Base-by-base conservation (phyloP, 2,113 vertebrate species). In the Aythya baeri region DNA sequence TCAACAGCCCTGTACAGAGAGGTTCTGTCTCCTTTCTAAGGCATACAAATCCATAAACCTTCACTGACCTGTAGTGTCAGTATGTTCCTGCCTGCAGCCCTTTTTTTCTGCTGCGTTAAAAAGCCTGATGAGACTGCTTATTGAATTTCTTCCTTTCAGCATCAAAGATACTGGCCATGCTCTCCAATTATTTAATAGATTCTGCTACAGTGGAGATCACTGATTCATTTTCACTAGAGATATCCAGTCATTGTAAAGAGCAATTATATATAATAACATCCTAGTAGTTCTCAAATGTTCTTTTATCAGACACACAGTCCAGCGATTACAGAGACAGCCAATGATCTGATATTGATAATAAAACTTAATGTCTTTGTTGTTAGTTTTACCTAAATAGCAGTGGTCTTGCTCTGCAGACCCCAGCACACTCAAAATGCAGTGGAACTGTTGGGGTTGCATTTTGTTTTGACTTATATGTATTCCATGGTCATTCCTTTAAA, bases 141-240 rank as follows among this genome's bases (percentile, higher is more conserved):
- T 97, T 97, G 96, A 97, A 96, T 97, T 97, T 97, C 92, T 96
- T 95, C 93, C 93, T 96, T 92, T 97, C 90, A 96, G 94, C 93
- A 96, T 97, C 93, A 97, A 98, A 97, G 91, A 67, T 68, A 93
- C 68, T 93, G 75, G 95, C 93, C 87, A 73, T 87, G 91, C 87
- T 97, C 93, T 97, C 97, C 96, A 97, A 96, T 97, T 98, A 98
- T 96, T 96, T 95, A 98, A 98, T 97, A 97, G 96, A 97, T 97
- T 98, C 95, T 96, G 95, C 94, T 95, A 83, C 88, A 91, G 89
- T 93, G 88, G 94, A 68, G 76, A 97, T 86, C 93, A 91, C 95
- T 32, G 74, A 94, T 97, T 97, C 93, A 94, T 98, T 97, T 97
- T 97, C 94, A 88, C 89, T n/a, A 68, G 83, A 89, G 90, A 96